Evolutionary conservation across 2,888 invertebrate species (phyloP).

Genomic region (Chymomyza fuscimana): DNA sequence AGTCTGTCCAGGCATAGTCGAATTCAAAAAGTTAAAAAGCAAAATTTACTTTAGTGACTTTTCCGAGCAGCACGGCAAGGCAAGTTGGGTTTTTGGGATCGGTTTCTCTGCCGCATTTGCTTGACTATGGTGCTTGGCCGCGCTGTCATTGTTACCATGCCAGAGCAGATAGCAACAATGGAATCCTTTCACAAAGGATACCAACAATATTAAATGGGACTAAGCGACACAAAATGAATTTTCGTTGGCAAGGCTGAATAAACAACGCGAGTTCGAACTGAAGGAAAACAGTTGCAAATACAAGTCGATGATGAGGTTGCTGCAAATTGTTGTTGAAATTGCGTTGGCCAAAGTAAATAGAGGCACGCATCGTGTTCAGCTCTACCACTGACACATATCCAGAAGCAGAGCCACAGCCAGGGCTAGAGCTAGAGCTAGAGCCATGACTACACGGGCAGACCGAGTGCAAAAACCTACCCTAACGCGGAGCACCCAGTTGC

Average conservation of each 20-base stretch:
- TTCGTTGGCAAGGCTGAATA: slow-evolving; percentile 64
- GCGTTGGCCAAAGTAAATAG: slow-evolving; percentile 69
- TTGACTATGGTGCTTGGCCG: neutral
- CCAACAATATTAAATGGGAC: slow-evolving; percentile 41
- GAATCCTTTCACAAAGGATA: slow-evolving; percentile 18
- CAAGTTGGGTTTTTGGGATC: slow-evolving; percentile 31
- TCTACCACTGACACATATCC: slow-evolving; percentile 56
- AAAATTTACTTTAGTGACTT: slow-evolving; percentile 77
- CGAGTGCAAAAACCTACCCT: slow-evolving; percentile 56
- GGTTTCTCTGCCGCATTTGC: slow-evolving; percentile 18
- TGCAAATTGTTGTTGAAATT: slow-evolving; percentile 54
- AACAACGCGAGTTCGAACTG: slow-evolving; percentile 45
- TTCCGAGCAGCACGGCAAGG: slow-evolving; percentile 54
- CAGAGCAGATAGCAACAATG: slow-evolving; percentile 39
- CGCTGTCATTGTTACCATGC: slow-evolving; percentile 6
- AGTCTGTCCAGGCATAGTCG: slow-evolving; percentile 12
- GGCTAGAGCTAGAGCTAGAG: slow-evolving; percentile 22
- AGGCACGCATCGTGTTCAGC: slow-evolving; percentile 15
- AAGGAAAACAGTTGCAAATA: slow-evolving; percentile 62
- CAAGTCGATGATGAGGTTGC: slow-evolving; percentile 24
- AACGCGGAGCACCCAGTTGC: slow-evolving; percentile 46
- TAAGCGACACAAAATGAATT: slow-evolving; percentile 51
- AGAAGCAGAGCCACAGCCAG: too few relatives aligned
- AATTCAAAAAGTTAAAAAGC: slow-evolving; percentile 77
- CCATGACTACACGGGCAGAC: neutral